Percentiles rank a stretch among this genome's conserved stretches.
Evolutionary conservation across 2,888 invertebrate genomes (phyloP).

Genomic region (Spodoptera exigua): DNA sequence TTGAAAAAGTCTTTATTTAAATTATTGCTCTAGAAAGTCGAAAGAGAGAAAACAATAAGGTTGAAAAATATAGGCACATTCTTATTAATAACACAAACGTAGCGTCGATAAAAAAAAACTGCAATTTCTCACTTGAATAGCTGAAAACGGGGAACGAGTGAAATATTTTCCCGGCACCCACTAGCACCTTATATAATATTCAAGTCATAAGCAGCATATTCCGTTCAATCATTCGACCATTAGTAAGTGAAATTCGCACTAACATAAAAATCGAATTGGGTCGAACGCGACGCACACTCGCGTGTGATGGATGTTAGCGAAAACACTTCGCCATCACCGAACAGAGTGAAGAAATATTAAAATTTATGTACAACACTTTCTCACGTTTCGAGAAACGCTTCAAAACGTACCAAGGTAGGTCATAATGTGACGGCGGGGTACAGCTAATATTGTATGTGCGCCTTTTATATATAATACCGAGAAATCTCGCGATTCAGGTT

Average conservation of each 20-base stretch:
- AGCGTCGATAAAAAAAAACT: constrained; percentile 5
- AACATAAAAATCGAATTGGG: constrained; percentile 55
- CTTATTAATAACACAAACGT: background rate
- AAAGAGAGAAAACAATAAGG: too few relatives aligned
- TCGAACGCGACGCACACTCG: constrained; percentile 44
- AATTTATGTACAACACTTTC: constrained; percentile 51
- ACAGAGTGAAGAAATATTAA: constrained; percentile 60
- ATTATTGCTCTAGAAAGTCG: too few relatives aligned
- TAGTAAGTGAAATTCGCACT: constrained; percentile 53
- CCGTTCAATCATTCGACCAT: constrained; percentile 50
- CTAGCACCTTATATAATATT: constrained; percentile 48
- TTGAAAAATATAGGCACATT: background rate
- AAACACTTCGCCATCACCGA: constrained; percentile 36
- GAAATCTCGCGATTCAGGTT: constrained; percentile 28
- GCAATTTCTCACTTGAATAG: constrained; percentile 13
- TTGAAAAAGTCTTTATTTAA: too few relatives aligned
- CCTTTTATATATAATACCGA: constrained; percentile 8
- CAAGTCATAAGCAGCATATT: constrained; percentile 53
- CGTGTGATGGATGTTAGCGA: constrained; percentile 53
- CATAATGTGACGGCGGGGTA: constrained; percentile 21
- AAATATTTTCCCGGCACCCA: constrained; percentile 23
- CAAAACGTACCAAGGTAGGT: constrained; percentile 28
- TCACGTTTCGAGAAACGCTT: constrained; percentile 30
- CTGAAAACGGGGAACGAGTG: constrained; percentile 16
- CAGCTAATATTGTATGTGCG: constrained; percentile 32